Base-by-base conservation (phyloP, 1,140 invertebrate species). In the Aphelinus certus region DNA sequence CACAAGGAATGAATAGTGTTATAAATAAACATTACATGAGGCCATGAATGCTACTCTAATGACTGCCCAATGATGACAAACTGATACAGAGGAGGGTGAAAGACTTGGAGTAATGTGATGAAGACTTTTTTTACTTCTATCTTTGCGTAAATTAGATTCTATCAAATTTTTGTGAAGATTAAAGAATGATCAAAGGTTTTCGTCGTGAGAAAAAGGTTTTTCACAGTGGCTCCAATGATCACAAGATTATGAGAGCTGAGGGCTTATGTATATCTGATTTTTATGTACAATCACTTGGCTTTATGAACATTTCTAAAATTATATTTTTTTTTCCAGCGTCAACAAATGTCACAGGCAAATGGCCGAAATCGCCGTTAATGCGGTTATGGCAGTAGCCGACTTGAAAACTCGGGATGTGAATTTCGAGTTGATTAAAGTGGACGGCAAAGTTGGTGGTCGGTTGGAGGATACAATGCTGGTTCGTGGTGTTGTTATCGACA, bases 391-490 rank as follows among this genome's bases (percentile, higher is more conserved):
- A 55, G 97, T 99, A 2, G 97, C 97, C 49, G 98, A 99, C 88
- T 90, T 99, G 72, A 93, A 96, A 79, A 94, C 95, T 65, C 92
- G 93, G 73, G 98, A 99, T 89, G 98, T 99, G 0, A 99, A 99
- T 87, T 99, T 99, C 90, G 98, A 99, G 86, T 89, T 99, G 67
- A 99, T 99, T 83, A 99, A 99, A 89, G 94, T 99, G 58, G 96
- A 99, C 87, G 97, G 96, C 1, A 99, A 99, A 91, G 97, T 98
- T 46, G 98, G 98, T 69, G 98, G 98, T 5, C 92, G 94, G 76
- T 91, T 99, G 84, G 98, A 99, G 89, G 98, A 99, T 86, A 97
- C 98, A 0, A 93, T 97, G 89, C 88, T 99, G 51, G 97, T 99
- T 9, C 95, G 94, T 79, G 98, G 98, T 72, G 98, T 99, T 3